Percentiles rank a stretch among this genome's conserved stretches.
phyloP scores from a whole-genome alignment of 2,888 invertebrate genomes.

The Calameuta filiformis region DNA sequence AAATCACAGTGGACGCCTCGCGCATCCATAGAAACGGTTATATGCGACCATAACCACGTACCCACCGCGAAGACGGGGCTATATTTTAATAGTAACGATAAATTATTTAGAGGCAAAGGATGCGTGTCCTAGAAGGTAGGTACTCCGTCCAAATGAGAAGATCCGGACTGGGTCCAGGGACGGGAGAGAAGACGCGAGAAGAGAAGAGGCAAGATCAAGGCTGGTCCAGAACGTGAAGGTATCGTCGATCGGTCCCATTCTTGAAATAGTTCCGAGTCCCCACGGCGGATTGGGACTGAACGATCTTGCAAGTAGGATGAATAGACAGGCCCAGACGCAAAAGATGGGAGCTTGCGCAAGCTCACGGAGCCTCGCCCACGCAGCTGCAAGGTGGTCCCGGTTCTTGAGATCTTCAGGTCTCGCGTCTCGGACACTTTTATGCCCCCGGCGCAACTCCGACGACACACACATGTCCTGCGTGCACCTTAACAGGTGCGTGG shows the following conservation, averaged over 20 bases:
- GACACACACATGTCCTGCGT: constrained; percentile 46
- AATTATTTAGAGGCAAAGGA: constrained; percentile 54
- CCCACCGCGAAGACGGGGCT: constrained; percentile 58
- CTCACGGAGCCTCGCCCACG: constrained; percentile 52
- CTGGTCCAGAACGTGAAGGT: neutral
- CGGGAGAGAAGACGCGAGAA: neutral
- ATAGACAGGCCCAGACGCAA: neutral
- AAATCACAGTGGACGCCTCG: constrained; percentile 61
- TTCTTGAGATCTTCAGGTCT: constrained; percentile 54
- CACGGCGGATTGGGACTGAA: neutral
- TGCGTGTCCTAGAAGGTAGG: constrained; percentile 36
- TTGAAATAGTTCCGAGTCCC: neutral
- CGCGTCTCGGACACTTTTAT: constrained; percentile 57
- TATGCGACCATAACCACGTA: constrained; percentile 60
- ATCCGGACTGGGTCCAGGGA: neutral
- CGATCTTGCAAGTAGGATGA: constrained; percentile 7
- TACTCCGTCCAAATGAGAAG: neutral
- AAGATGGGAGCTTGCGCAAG: constrained; percentile 24
- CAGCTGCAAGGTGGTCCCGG: constrained; percentile 58
- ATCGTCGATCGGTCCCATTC: neutral
- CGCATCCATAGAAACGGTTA: constrained; percentile 62
- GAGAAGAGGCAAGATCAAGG: neutral
- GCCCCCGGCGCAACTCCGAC: constrained; percentile 50
- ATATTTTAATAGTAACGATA: constrained; percentile 63
- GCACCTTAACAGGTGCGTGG: constrained; percentile 43